Evolutionary conservation across 2,797 vertebrate species (phyloP).

Genomic region (Epinephelus coioides): DNA sequence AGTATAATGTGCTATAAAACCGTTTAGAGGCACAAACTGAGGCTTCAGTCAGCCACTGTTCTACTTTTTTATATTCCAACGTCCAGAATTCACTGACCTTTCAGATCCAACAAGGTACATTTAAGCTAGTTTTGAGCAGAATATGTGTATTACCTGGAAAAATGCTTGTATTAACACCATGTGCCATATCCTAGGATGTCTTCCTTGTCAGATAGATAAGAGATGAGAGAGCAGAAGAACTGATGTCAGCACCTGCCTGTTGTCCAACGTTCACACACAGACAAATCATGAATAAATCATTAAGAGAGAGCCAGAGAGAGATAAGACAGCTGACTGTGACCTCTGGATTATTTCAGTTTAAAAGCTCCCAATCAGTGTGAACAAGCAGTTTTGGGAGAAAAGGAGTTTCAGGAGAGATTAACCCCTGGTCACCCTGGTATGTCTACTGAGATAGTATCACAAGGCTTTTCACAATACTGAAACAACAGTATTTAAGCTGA

Average conservation of each 20-base stretch:
- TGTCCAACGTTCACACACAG: constrained; percentile 8
- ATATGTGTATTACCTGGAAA: not conserved
- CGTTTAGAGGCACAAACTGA: not conserved
- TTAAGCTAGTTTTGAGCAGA: not conserved
- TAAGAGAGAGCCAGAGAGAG: constrained; percentile 15
- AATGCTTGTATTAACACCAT: not conserved
- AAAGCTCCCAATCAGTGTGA: constrained; percentile 57
- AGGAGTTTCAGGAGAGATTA: constrained; percentile 51
- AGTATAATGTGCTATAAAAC: not conserved
- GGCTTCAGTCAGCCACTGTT: no score
- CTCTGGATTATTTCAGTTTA: constrained; percentile 52
- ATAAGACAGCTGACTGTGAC: constrained; percentile 50
- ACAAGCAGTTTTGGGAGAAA: constrained; percentile 43
- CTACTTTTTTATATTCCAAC: no score
- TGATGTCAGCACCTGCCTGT: constrained; percentile 52
- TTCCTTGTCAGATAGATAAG: constrained; percentile 19
- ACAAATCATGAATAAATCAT: constrained; percentile 64
- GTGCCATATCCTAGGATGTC: not conserved
- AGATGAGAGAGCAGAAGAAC: not conserved
- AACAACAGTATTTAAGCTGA: constrained; percentile 15
- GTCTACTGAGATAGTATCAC: constrained; percentile 33
- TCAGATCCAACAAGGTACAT: not conserved
- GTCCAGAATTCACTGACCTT: not conserved
- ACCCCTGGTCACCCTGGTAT: constrained; percentile 31
- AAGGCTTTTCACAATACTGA: not conserved